These are phyloP conservation scores for Augochlora pura DNA, from an alignment of 1,140 invertebrate genomes.

Conservation along the genomic window DNA sequence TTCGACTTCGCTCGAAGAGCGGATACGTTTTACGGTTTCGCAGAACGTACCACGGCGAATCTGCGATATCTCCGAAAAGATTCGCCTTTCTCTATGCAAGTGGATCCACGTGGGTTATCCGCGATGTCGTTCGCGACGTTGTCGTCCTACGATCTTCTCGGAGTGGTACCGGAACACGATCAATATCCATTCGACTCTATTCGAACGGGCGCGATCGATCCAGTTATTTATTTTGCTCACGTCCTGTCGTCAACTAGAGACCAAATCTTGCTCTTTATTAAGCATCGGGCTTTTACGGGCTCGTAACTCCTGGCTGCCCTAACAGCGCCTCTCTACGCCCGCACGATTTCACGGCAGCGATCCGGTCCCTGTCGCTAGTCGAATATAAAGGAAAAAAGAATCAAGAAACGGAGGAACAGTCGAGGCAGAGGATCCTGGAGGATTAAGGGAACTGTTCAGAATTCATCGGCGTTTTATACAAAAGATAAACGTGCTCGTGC, in stretches of 20 bases:
- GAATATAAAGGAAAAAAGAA: not conserved
- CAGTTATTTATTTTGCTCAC: not conserved
- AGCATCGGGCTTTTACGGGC: not conserved
- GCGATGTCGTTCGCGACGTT: too few relatives aligned
- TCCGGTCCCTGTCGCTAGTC: not conserved
- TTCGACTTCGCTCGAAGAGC: too few relatives aligned
- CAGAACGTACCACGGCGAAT: too few relatives aligned
- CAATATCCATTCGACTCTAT: not conserved
- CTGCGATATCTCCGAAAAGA: too few relatives aligned
- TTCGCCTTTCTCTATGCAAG: not conserved
- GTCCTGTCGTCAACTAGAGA: not conserved
- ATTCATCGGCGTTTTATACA: slow-evolving; percentile 27
- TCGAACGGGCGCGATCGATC: not conserved
- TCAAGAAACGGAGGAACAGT: too few relatives aligned
- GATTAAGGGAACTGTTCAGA: not conserved
- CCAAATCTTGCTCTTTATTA: not conserved
- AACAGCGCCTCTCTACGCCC: too few relatives aligned
- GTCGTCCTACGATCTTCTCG: too few relatives aligned
- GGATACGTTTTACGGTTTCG: too few relatives aligned
- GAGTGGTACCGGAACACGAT: not conserved
- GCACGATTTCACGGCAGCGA: not conserved
- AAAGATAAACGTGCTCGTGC: slow-evolving; percentile 7
- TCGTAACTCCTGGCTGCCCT: not conserved
- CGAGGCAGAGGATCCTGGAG: not conserved
- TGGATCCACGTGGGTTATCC: not conserved